Conservation (phyloP, 2,113 vertebrate genomes). For the Orientallactaga bullata region DNA sequence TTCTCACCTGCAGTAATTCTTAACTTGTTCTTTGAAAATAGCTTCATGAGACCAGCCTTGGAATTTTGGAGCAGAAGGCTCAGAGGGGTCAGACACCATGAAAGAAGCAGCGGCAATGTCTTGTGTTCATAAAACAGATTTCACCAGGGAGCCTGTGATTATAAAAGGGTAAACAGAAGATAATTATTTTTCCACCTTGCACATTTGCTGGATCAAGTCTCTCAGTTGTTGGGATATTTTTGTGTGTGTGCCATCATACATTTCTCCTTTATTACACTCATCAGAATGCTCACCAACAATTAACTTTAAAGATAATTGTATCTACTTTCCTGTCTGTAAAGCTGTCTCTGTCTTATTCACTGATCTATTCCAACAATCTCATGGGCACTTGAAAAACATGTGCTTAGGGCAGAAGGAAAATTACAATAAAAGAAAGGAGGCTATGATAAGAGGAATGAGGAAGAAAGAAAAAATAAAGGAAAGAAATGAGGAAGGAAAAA, state of each 20-base stretch:
- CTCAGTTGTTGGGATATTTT: not conserved
- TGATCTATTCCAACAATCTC: not conserved
- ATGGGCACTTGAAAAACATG: not conserved
- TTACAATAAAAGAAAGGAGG: not conserved
- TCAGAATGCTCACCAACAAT: not conserved
- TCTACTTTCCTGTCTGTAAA: not conserved
- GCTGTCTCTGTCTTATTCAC: not conserved
- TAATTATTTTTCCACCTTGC: not conserved
- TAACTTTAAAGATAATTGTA: not conserved
- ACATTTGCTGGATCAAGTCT: not conserved
- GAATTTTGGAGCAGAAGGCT: not conserved
- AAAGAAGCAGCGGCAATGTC: not conserved
- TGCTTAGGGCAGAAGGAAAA: not conserved
- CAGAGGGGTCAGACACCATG: not conserved
- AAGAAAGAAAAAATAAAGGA: not conserved
- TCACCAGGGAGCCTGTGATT: not conserved
- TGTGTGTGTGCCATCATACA: not conserved
- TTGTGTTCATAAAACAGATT: not conserved
- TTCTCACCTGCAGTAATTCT: slow-evolving; percentile 48
- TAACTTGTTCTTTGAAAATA: slow-evolving; percentile 25
- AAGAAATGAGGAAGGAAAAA: not conserved
- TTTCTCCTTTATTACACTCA: not conserved
- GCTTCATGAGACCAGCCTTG: slow-evolving; percentile 10
- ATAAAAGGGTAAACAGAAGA: not conserved
- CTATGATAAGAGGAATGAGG: not conserved